Evolutionary conservation across 2,888 invertebrate species (phyloP).

Genomic region (Orthonychiurus folsomi): DNA sequence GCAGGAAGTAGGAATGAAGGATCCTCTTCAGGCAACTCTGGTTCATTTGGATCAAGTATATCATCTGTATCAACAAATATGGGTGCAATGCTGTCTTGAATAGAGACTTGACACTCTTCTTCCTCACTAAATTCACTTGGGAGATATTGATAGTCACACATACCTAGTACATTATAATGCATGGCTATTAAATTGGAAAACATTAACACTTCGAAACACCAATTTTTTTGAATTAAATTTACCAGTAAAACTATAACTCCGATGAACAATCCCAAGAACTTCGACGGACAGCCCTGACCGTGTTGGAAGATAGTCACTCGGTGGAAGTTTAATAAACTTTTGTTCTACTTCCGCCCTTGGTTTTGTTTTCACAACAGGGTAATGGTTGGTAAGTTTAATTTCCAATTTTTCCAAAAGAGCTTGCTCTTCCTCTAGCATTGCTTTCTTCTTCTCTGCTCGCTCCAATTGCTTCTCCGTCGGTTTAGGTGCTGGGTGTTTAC

Average conservation of each 20-base stretch:
- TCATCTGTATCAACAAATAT: conserved; percentile 31
- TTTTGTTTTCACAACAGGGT: no score
- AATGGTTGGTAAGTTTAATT: not conserved
- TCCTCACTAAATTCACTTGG: conserved; percentile 52
- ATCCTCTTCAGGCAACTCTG: conserved; percentile 14
- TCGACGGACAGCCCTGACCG: conserved; percentile 27
- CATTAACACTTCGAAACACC: no score
- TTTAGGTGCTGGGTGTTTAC: no score
- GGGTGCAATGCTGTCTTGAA: conserved; percentile 53
- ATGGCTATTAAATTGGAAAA: not conserved
- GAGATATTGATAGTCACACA: conserved; percentile 83
- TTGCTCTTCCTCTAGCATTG: conserved; percentile 7
- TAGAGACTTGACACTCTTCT: conserved; percentile 49
- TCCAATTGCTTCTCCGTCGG: not conserved
- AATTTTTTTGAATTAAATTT: no score
- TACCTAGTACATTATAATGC: conserved; percentile 4
- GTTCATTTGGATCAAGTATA: conserved; percentile 18
- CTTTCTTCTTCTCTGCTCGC: not conserved
- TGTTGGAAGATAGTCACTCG: conserved; percentile 5
- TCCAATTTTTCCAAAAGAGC: not conserved
- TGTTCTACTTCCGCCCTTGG: not conserved
- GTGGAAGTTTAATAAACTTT: conserved; percentile 1
- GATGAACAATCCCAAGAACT: conserved; percentile 44
- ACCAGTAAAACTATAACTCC: conserved; percentile 46
- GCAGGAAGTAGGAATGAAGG: conserved; percentile 28